These are phyloP conservation scores for Ypsolopha sequella DNA, from an alignment of 2,888 invertebrate species.

Conservation along the genomic window DNA sequence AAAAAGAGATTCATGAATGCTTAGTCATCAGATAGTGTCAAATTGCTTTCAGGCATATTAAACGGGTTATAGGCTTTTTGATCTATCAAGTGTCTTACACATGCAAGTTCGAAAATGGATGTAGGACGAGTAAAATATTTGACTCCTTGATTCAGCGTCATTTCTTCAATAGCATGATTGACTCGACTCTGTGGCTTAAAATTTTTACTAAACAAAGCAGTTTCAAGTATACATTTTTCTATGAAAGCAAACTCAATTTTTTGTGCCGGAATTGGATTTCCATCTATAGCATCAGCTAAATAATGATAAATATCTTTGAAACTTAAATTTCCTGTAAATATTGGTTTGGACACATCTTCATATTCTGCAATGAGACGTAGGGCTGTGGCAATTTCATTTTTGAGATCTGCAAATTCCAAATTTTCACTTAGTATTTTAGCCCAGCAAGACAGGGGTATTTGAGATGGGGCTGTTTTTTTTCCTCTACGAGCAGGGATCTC, in stretches of 20 bases:
- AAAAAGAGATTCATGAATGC: no score
- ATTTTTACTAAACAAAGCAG: slow-evolving; percentile 37
- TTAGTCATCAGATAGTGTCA: slow-evolving; percentile 17
- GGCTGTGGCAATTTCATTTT: slow-evolving; percentile 39
- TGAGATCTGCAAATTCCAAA: slow-evolving; percentile 28
- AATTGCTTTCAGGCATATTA: slow-evolving; percentile 29
- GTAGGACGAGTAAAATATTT: slow-evolving; percentile 26
- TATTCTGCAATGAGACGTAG: slow-evolving; percentile 47
- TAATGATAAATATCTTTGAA: slow-evolving; percentile 39
- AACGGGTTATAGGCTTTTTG: slow-evolving; percentile 45
- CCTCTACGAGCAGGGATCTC: slow-evolving; percentile 1
- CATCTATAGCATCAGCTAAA: slow-evolving; percentile 51
- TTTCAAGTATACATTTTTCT: slow-evolving; percentile 42
- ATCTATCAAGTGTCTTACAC: slow-evolving; percentile 27
- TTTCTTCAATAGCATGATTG: slow-evolving; percentile 21
- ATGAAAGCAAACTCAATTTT: slow-evolving; percentile 21
- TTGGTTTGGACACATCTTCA: slow-evolving; percentile 33
- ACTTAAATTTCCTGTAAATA: slow-evolving; percentile 30
- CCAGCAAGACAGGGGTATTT: slow-evolving; percentile 38
- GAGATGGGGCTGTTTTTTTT: slow-evolving; percentile 12
- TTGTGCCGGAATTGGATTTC: slow-evolving; percentile 33
- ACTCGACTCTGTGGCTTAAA: slow-evolving; percentile 27
- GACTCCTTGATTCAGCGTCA: slow-evolving; percentile 26
- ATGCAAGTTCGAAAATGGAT: slow-evolving; percentile 22
- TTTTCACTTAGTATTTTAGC: slow-evolving; percentile 35